Base-by-base conservation (phyloP, 1,140 invertebrate species). In the Heliothis subflexa region DNA sequence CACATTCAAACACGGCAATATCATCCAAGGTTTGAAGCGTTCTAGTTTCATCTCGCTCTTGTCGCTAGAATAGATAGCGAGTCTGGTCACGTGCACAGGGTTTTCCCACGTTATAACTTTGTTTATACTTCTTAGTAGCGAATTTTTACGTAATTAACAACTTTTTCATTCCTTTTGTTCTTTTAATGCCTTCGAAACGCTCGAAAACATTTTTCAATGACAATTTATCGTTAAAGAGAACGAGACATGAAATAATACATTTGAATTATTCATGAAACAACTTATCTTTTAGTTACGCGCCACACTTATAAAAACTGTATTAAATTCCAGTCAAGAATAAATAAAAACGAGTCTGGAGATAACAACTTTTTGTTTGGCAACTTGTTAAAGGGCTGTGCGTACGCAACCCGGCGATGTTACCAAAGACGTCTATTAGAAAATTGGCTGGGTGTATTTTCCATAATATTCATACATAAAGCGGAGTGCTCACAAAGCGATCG, bases 1-100 rank as follows among this genome's bases (percentile, higher is more conserved):
- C 85, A 87, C 82, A 85, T 80, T 78, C 49, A 78, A 82, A 82
- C 77, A 75, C 77, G 79, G 80, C 80, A 84, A 85, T 85, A 86
- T 82, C 81, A 79, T 78, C 78, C 85, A 87, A 89, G 85, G 88
- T 84, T 68, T 52, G 47, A 79, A 49, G 28, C 77, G 73, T 78
- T 79, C 66, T 76, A 79, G 71, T 78, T 81, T 76, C 57, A 68
- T 79, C 71, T 72, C 28, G 71, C 62, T 82, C 64, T 73, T 47
- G 49, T 76, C 40, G 71, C 55, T 33, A 40, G 16, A 66, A 47
- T 66, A 66, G 74, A 55, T 50, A 77, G 62, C 28, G 52, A 77
- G 50, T 62, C 10, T n/a, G 57, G 28, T 66, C 62, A 77, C 50
- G 74, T 68, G 50, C 10, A 9, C 16, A 21, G 16, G 47, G 47